Conservation (phyloP, 2,888 invertebrate species). For the Drepana falcataria region DNA sequence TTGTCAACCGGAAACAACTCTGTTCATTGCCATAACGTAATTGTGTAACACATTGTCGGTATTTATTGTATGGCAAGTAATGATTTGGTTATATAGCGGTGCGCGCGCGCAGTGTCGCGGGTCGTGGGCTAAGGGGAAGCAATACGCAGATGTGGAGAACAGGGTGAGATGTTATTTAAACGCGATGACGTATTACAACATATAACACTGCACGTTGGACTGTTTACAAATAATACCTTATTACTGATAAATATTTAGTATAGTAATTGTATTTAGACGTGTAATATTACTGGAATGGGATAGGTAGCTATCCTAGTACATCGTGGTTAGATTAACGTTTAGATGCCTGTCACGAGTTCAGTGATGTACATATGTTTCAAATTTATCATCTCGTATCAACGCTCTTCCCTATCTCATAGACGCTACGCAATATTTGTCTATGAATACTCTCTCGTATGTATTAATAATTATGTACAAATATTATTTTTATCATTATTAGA, state of each 20-base stretch:
- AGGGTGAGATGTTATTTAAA: constrained; percentile 19
- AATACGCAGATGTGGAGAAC: constrained; percentile 13
- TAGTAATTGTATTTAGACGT: constrained; percentile 16
- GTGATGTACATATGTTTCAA: constrained; percentile 9
- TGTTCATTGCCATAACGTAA: constrained; percentile 37
- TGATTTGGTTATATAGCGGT: constrained; percentile 4
- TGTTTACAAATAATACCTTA: background rate
- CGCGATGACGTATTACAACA: background rate
- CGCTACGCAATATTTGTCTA: background rate
- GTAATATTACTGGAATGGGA: constrained; percentile 14
- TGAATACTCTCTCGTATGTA: constrained; percentile 5
- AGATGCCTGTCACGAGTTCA: constrained; percentile 18
- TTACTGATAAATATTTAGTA: constrained; percentile 1
- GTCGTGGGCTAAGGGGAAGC: background rate
- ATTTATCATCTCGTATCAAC: no score
- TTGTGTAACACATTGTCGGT: constrained; percentile 7
- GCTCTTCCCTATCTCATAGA: background rate
- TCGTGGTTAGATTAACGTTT: constrained; percentile 14
- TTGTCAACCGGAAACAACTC: constrained; percentile 22
- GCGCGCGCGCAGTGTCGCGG: background rate
- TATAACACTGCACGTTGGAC: background rate
- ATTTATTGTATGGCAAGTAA: background rate
- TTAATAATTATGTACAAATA: constrained; percentile 11
- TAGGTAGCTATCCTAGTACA: constrained; percentile 2
- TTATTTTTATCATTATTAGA: constrained; percentile 53